Conservation (phyloP, 2,888 invertebrate species). For the Drosophila monieri region DNA sequence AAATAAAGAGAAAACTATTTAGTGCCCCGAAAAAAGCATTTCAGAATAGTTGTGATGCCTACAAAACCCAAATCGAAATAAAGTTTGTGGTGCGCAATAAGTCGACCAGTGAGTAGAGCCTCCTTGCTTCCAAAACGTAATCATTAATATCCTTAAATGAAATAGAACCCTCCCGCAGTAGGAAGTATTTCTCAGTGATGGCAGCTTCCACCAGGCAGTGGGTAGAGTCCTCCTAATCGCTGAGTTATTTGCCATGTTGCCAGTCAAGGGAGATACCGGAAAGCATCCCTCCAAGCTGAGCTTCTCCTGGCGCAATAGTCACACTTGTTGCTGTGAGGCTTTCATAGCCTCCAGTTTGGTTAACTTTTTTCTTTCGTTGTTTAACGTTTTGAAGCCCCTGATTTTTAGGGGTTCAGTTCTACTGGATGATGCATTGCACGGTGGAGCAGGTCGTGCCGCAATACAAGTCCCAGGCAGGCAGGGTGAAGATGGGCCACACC, state of each 20-base stretch:
- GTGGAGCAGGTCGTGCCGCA: slow-evolving; percentile 84
- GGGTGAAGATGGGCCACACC: slow-evolving; percentile 78
- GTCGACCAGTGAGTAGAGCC: slow-evolving; percentile 20
- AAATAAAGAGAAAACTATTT: not conserved
- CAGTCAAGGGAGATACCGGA: slow-evolving; percentile 84
- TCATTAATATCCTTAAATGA: slow-evolving; percentile 84
- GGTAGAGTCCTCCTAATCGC: slow-evolving; percentile 83
- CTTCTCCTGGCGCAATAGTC: slow-evolving; percentile 81
- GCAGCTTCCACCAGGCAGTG: slow-evolving; percentile 82
- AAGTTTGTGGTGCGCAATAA: slow-evolving; percentile 30
- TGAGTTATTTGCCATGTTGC: slow-evolving; percentile 85
- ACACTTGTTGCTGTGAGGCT: slow-evolving; percentile 73
- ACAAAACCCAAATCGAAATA: slow-evolving; percentile 36
- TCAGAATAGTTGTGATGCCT: slow-evolving; percentile 44
- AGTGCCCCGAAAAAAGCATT: slow-evolving; percentile 53
- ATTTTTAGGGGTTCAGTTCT: slow-evolving; percentile 80
- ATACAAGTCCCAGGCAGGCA: slow-evolving; percentile 76
- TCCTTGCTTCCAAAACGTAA: not conserved
- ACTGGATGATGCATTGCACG: slow-evolving; percentile 83
- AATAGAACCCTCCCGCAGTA: slow-evolving; percentile 54
- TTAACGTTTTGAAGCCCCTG: slow-evolving; percentile 78
- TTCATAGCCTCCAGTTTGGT: slow-evolving; percentile 59
- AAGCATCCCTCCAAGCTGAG: slow-evolving; percentile 83
- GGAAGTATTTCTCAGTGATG: slow-evolving; percentile 77
- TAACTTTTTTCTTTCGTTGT: slow-evolving; percentile 63